Conservation (phyloP, 1,140 invertebrate species). For the Drosophila carrolli region DNA sequence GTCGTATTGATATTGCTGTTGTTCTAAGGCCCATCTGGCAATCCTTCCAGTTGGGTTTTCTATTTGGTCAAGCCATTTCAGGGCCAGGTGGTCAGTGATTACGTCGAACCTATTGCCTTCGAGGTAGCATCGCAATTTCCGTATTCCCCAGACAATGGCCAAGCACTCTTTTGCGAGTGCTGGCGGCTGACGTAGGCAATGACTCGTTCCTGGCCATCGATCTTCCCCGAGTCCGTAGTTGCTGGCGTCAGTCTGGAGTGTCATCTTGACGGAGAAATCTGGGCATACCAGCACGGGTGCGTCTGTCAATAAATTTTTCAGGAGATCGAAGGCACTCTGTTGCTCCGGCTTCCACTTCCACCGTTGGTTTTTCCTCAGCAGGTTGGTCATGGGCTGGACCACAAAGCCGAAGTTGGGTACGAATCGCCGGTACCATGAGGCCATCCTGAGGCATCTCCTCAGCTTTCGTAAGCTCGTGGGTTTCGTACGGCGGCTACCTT, state of each 20-base stretch:
- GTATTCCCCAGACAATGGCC: no score
- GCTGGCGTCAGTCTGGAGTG: no score
- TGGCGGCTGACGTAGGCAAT: no score
- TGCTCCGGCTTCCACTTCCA: not conserved
- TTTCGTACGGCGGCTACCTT: constrained; percentile 4
- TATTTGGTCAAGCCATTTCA: not conserved
- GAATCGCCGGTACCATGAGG: constrained; percentile 20
- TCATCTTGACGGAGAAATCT: no score
- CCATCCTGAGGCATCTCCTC: not conserved
- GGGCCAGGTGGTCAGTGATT: not conserved
- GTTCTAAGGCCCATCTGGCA: not conserved
- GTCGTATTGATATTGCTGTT: not conserved
- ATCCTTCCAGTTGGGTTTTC: not conserved
- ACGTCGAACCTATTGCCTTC: not conserved
- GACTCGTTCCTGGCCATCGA: no score
- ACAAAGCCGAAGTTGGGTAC: constrained; percentile 10
- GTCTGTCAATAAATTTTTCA: no score
- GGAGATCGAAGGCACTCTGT: no score
- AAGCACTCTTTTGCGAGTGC: no score
- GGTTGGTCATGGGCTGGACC: constrained; percentile 9
- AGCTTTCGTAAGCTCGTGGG: not conserved
- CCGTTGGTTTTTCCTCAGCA: constrained; percentile 5
- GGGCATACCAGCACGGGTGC: no score
- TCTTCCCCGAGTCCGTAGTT: no score
- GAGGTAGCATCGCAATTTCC: not conserved